These are phyloP conservation scores for Gasteruption jaculator DNA, from an alignment of 2,888 invertebrate species.

Conservation along the genomic window DNA sequence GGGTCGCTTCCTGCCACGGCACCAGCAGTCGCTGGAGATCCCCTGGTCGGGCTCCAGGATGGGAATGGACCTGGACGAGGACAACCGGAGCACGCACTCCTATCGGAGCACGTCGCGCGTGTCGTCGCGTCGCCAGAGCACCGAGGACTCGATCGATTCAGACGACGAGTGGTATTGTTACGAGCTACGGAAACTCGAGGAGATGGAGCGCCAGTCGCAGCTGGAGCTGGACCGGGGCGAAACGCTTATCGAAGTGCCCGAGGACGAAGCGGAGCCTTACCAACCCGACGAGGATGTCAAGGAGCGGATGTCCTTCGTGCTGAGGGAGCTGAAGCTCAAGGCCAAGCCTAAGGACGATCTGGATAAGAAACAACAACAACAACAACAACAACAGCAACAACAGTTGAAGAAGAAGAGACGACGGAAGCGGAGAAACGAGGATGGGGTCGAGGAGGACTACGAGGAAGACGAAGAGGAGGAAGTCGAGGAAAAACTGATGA, in stretches of 20 bases:
- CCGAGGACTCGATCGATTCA: conserved; percentile 88
- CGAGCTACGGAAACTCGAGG: conserved; percentile 80
- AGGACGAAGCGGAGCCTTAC: conserved; percentile 55
- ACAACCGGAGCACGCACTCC: conserved; percentile 81
- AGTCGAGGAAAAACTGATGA: conserved; percentile 29
- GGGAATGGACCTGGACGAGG: conserved; percentile 67
- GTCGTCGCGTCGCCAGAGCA: conserved; percentile 83
- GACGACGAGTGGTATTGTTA: conserved; percentile 94
- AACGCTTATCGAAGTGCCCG: conserved; percentile 60
- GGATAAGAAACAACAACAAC: conserved; percentile 22
- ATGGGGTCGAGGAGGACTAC: conserved; percentile 12
- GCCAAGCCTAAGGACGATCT: conserved; percentile 50
- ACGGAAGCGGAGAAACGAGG: conserved; percentile 25
- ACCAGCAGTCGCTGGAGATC: conserved; percentile 77
- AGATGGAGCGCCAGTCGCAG: conserved; percentile 74
- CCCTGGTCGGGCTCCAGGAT: conserved; percentile 58
- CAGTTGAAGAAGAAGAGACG: conserved; percentile 44
- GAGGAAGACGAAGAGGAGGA: conserved; percentile 27
- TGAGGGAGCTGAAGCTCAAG: conserved; percentile 71
- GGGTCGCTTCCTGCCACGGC: conserved; percentile 61
- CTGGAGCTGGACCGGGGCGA: conserved; percentile 62
- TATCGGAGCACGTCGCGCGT: conserved; percentile 81
- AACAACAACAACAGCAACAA: conserved; percentile 22
- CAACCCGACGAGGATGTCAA: conserved; percentile 68
- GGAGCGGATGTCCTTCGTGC: conserved; percentile 75